These are phyloP conservation scores for Microlaimidae sp. DNA, from an alignment of 2,888 invertebrate species.

Conservation along the genomic window DNA sequence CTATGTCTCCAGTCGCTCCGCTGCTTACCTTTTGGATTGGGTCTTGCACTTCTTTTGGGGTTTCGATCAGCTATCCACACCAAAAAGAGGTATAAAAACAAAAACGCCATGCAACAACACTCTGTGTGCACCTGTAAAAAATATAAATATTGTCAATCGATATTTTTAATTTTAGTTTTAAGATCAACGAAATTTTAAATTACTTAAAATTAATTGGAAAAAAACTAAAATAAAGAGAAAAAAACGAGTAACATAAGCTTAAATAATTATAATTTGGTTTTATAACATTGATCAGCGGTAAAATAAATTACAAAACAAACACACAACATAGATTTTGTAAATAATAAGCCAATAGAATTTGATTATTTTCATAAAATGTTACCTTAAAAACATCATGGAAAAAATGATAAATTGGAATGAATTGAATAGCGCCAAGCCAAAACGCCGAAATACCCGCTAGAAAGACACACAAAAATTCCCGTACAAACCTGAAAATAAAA, in stretches of 20 bases:
- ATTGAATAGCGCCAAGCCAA: slow-evolving; percentile 54
- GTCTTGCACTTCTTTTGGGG: neutral
- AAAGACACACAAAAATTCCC: slow-evolving; percentile 45
- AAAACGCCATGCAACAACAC: slow-evolving; percentile 51
- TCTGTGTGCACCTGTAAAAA: slow-evolving; percentile 53
- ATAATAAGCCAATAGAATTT: neutral
- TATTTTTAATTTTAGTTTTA: no score
- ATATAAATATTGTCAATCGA: no score
- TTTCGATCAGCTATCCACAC: slow-evolving; percentile 48
- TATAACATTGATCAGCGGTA: no score
- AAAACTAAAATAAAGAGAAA: no score
- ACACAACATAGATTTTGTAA: no score
- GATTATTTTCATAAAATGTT: no score
- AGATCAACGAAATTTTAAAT: no score
- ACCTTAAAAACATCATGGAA: slow-evolving; percentile 52
- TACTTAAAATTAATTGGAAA: no score
- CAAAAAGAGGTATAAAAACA: slow-evolving; percentile 47
- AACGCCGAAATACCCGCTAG: slow-evolving; percentile 51
- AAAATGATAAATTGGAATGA: slow-evolving; percentile 57
- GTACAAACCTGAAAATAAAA: slow-evolving; percentile 40
- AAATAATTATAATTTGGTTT: slow-evolving; percentile 5
- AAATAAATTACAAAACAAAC: no score
- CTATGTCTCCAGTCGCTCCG: no score
- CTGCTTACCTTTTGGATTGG: neutral
- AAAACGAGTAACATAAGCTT: neutral